Base-by-base conservation (phyloP, 2,113 vertebrate species). In the Festucalex cinctus region DNA sequence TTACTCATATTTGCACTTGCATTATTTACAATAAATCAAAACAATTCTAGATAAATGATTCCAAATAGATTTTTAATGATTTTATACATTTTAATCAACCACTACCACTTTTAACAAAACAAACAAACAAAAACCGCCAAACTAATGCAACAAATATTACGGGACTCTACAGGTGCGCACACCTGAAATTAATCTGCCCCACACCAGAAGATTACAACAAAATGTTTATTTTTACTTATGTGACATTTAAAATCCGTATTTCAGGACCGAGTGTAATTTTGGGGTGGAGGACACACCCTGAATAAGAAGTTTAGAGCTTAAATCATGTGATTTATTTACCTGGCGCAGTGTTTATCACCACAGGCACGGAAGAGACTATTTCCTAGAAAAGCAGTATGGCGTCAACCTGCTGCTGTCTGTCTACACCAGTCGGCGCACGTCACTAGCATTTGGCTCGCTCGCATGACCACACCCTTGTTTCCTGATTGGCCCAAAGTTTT, bases 401-500 rank as follows among this genome's bases (percentile, higher is more conserved):
- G 80, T 58, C 1, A 49, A 49, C 73, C 12, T 57, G 2, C 14
- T 70, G 62, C 53, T 62, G 60, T 22, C 22, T 14, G 20, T 53
- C 17, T 76, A 87, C 88, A 64, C 87, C 84, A 88, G 87, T 87
- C 48, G 88, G 86, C 86, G 88, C 88, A 90, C 82, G 83, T 86
- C 80, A 49, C 88, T 62, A 78, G 69, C 41, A 35, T 83, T 83
- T 5, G 9, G 41, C 39, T 5, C 60, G 60, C 3, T 62, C 7
- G 6, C 63, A n/a, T 69, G 59, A 71, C 74, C 73, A 85, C 88
- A 83, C 91, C 90, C 85, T 57, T 61, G 43, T 1, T 7, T 0
- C 0, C 22, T 69, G 84, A 92, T 92, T 91, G 87, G 92, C n/a
- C 37, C 32, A 81, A 93, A 93, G 91, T 92, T 93, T 74, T 0